Base-by-base conservation (phyloP, 2,888 invertebrate genomes). In the Pandemis heparana region DNA sequence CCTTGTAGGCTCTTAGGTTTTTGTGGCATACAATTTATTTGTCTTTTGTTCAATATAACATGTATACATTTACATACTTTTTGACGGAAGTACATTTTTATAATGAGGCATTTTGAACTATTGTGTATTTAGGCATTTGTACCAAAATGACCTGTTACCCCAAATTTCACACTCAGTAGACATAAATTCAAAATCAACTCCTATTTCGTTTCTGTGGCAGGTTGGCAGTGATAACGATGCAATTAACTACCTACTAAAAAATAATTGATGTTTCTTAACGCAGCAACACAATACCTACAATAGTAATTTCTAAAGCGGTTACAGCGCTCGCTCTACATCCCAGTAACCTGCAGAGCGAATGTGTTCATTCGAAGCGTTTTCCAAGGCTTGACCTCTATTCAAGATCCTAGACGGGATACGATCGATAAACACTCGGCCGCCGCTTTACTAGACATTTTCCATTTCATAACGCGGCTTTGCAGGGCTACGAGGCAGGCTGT, bases 321-420 rank as follows among this genome's bases (percentile, higher is more conserved):
- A 46, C 23, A 1, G 18, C 56, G 18, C 10, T 23, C 10, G 9
- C 23, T 16, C 53, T 56, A 12, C 46, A 46, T 46, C 46, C 46
- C 46, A 9, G 46, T 16, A 56, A 41, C 23, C 18, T 46, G 5
- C 14, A 23, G 32, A 65, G n/a, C 41, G 39, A 41, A 61, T 51
- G 59, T 65, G 18, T 48, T 12, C 61, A 32, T 51, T 10, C 65
- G 65, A 51, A 38, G 23, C 65, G 48, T 51, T 67, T 39, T n/a
- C 41, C 53, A 64, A 41, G 16, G n/a, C 48, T 46, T 73, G 68
- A 69, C 73, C 64, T 73, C 63, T 32, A 69, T 69, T 59, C 64
- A 16, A 60, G 68, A 73, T 68, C 59, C 16, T 68, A 71, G 61
- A 43, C 38, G 61, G 53, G 60, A 71, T 71, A 73, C 63, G 63